Evolutionary conservation across 2,113 vertebrate genomes (phyloP), one percentile per base, ranked within the genome.

Genomic region (Rafetus swinhoei): DNA sequence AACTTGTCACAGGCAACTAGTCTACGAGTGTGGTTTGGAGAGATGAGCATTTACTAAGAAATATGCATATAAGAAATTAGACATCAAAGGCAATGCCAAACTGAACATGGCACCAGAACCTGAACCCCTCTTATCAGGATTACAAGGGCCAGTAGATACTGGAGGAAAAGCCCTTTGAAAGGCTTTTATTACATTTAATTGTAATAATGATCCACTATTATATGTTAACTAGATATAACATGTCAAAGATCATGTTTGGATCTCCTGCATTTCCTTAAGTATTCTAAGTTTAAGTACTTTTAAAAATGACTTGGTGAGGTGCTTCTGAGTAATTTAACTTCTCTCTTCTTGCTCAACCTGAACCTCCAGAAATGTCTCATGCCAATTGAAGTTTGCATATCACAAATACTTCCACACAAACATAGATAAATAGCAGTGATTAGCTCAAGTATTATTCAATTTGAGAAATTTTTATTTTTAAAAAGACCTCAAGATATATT

Each of bases 271-370:
- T 95, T 96, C 92, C 90, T 94, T 90, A 94, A 93, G 59, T 1
- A 0, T 55, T 92, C 25, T 87, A 90, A 96, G 92, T 95, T 94
- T 82, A 82, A 85, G n/a, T 84, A 84, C 53, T 89, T 88, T 56
- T 95, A 54, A 84, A 95, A 85, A 96, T 95, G 80, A 55, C 91
- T 92, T 91, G 86, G 91, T 92, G 79, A 90, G 18, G 24, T 93
- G 93, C 94, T 97, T 96, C 93, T 87, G 35, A 94, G 85, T 91
- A 95, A 93, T 97, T 97, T 88, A 95, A 86, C 84, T 95, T 95
- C 92, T 94, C 81, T 86, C 96, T 96, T 92, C 79, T 96, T 95
- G 79, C 86, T 92, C 79, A 89, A 69, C 93, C 94, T 91, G 90
- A 79, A 84, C 95, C 96, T 96, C 95, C 90, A 91, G 93, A 95